Base-by-base conservation (phyloP, 1,140 invertebrate species). In the Teleopsis dalmanni region DNA sequence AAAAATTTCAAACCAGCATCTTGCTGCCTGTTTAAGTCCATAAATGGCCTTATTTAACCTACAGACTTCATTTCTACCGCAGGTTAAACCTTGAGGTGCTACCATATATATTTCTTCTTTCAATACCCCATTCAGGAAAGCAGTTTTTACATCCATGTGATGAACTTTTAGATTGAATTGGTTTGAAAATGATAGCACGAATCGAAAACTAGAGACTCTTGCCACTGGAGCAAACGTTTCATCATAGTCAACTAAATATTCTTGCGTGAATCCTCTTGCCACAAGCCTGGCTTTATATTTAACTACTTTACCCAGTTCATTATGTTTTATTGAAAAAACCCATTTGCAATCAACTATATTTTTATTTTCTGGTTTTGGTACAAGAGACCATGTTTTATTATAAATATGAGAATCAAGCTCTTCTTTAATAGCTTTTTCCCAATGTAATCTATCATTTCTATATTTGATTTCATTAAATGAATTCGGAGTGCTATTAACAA, bases 181-280 rank as follows among this genome's bases (percentile, higher is more conserved):
- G 59, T 74, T 62, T 22, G 72, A 50, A 56, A 75, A 71, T 7
- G 70, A 62, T 26, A 72, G 53, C 29, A 64, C 56, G 13, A 63
- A 57, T 57, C 72, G 62, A 44, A 73, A 56, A 54, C 22, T 50
- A 22, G 50, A 22, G 72, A 55, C 37, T 37, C 19, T 19, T 29
- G 43, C 10, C 58, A 69, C 66, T 71, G 13, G 60, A n/a, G n/a
- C n/a, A n/a, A 56, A 57, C 4, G 46, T 48, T 47, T 69, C 50
- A 25, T 22, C 25, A 50, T 57, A 65, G 45, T 70, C 58, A 13
- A 69, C 47, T 21, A 54, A 60, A 26, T 54, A 38, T 48, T 48
- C 22, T 52, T 73, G n/a, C n/a, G n/a, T 50, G 49, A 58, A 74
- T 9, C 70, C 71, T 50, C 59, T 50, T 29, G 60, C 65, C 11